Base-by-base conservation (phyloP, 2,113 vertebrate species). In the Cinclus cinclus region DNA sequence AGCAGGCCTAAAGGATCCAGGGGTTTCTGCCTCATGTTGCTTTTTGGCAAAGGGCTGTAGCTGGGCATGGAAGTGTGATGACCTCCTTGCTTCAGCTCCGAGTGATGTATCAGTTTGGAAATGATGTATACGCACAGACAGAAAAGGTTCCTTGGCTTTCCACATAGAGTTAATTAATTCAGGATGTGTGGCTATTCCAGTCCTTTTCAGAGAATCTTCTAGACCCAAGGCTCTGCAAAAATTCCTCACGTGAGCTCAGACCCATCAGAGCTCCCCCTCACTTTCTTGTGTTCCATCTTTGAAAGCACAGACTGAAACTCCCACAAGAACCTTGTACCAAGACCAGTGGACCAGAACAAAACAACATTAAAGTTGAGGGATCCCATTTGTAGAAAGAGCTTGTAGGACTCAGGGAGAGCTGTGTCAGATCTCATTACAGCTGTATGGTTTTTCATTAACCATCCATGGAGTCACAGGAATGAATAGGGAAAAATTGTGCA, bases 41-140 rank as follows among this genome's bases (percentile, higher is more conserved):
- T 44, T 53, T 53, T 84, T 41, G 33, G 39, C 33, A 62, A 74
- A 77, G 35, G 25, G 10, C 5, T 58, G 41, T 7, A 31, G 35
- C 10, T 44, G 42, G n/a, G 23, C 22, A 22, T 12, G 46, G 41
- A 56, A 83, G 59, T 18, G 30, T 11, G 27, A 37, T 13, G 46
- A 75, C 3, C 22, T 69, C 74, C 77, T 78, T 3, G 1, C 41
- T 68, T 79, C 53, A 82, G 28, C 12, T 37, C 35, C 41, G 24
- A 81, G 22, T 7, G 8, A 33, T 33, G 4, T 13, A 42, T 27
- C 2, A 2, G 4, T 73, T 82, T 85, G 30, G 28, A 87, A 92
- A 70, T 60, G 1, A 58, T 16, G 5, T 2, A 1, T 42, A 19
- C 13, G 41, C 9, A 35, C 0, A 4, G 28, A 25, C 6, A 73